Percentiles rank a stretch among this genome's conserved stretches.
Conservation (phyloP, 2,888 invertebrate genomes). For the Salpingus planirostris region DNA sequence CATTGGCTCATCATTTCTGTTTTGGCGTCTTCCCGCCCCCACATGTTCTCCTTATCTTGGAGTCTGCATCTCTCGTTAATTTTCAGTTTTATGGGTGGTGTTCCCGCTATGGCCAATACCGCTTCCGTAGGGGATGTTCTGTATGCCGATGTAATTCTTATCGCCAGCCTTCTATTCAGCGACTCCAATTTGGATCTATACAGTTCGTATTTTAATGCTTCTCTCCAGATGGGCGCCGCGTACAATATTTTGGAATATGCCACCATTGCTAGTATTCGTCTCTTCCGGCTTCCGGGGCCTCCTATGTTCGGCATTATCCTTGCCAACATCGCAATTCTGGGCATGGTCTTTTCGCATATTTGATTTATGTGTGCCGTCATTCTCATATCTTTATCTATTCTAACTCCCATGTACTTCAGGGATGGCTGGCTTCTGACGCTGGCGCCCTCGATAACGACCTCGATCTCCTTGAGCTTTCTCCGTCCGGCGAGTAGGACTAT, state of each 20-base stretch:
- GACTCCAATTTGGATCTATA: neutral
- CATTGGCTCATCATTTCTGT: conserved; percentile 1
- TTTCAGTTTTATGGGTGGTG: neutral
- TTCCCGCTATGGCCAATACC: neutral
- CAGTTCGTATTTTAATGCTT: neutral
- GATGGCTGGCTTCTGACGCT: neutral
- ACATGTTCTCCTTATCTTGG: neutral
- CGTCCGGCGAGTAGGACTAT: neutral
- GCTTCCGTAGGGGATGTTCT: neutral
- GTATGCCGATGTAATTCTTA: neutral
- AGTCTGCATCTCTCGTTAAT: neutral
- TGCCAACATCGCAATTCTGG: neutral
- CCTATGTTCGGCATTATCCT: conserved; percentile 1
- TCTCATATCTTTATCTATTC: neutral
- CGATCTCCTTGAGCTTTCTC: neutral
- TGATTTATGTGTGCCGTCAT: neutral
- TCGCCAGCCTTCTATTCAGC: neutral
- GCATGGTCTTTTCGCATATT: neutral
- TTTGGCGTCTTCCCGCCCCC: neutral
- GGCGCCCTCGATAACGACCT: neutral
- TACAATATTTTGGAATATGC: neutral
- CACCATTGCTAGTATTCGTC: neutral
- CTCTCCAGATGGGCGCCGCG: neutral
- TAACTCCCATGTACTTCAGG: neutral
- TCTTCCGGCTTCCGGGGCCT: neutral